Conservation (phyloP, 2,888 invertebrate species). For the Drosophila mercatorum region DNA sequence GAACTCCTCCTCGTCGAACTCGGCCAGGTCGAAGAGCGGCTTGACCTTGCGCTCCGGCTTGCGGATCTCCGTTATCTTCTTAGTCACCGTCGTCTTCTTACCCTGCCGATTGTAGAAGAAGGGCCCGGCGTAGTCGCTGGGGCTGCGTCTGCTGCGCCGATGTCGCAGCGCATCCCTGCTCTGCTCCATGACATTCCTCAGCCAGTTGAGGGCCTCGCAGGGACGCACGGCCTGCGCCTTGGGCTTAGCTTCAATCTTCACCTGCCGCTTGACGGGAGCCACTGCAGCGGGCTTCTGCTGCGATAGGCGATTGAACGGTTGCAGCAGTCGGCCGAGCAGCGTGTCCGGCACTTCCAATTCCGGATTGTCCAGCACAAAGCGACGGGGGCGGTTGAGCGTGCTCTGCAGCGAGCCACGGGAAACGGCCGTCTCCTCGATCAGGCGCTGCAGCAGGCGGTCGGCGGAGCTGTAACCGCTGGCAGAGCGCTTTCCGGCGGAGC, state of each 20-base stretch:
- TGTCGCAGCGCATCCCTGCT: slow-evolving; percentile 50
- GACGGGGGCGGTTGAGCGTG: slow-evolving; percentile 66
- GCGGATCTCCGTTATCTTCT: slow-evolving; percentile 79
- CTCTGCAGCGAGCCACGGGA: slow-evolving; percentile 63
- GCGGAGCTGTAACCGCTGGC: slow-evolving; percentile 74
- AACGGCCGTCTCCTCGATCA: slow-evolving; percentile 81
- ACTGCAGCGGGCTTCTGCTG: background rate
- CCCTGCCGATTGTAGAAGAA: slow-evolving; percentile 72
- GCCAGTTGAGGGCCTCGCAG: slow-evolving; percentile 69
- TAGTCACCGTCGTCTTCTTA: slow-evolving; percentile 66
- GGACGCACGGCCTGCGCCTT: slow-evolving; percentile 48
- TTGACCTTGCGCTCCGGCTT: slow-evolving; percentile 74
- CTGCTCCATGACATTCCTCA: slow-evolving; percentile 69
- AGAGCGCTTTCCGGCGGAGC: slow-evolving; percentile 49
- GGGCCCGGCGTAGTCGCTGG: slow-evolving; percentile 60
- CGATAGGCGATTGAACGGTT: slow-evolving; percentile 36
- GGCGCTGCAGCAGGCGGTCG: slow-evolving; percentile 79
- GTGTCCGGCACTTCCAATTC: slow-evolving; percentile 29
- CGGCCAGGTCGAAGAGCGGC: slow-evolving; percentile 58
- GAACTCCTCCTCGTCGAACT: slow-evolving; percentile 80
- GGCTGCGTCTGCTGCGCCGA: slow-evolving; percentile 69
- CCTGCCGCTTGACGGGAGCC: slow-evolving; percentile 55
- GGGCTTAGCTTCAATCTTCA: background rate
- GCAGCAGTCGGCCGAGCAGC: slow-evolving; percentile 53
- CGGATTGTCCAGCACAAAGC: slow-evolving; percentile 73